Evolutionary conservation across 2,797 vertebrate genomes (phyloP).

Genomic region (Spea hammondii): DNA sequence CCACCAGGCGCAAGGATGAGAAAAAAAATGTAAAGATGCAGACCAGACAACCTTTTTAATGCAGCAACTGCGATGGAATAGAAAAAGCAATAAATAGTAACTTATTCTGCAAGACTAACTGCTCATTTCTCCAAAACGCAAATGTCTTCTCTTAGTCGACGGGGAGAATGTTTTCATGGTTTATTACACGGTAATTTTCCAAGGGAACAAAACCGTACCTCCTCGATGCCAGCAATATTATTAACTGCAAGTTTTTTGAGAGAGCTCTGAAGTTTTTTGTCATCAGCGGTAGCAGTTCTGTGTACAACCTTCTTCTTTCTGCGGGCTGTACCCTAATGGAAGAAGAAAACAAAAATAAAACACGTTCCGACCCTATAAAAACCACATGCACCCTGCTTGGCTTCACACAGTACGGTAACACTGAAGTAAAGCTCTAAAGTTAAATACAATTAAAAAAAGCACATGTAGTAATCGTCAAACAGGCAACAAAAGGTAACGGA

Average conservation of each 20-base stretch:
- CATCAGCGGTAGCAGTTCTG: conserved; percentile 95
- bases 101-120: neutral
- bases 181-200: too few relatives aligned
- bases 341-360: conserved; percentile 6
- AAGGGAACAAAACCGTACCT: conserved; percentile 69
- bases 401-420: too few relatives aligned
- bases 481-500: too few relatives aligned
- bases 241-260: conserved; percentile 97
- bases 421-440: too few relatives aligned
- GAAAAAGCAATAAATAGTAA: neutral
- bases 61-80: neutral
- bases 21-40: neutral
- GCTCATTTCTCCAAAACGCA: too few relatives aligned
- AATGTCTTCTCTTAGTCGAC: too few relatives aligned
- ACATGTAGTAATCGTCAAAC: too few relatives aligned
- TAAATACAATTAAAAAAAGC: too few relatives aligned
- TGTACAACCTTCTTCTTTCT: conserved; percentile 99
- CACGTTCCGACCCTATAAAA: neutral
- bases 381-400: too few relatives aligned
- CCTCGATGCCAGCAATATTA: conserved; percentile 97
- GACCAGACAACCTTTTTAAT: neutral
- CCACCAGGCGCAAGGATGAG: neutral
- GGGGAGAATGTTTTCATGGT: too few relatives aligned
- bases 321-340: conserved; percentile 87
- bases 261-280: conserved; percentile 97